Percentiles rank a stretch among this genome's conserved stretches.
Evolutionary conservation across 1,140 invertebrate species (phyloP).

Genomic region (Cheumatopsyche charites): DNA sequence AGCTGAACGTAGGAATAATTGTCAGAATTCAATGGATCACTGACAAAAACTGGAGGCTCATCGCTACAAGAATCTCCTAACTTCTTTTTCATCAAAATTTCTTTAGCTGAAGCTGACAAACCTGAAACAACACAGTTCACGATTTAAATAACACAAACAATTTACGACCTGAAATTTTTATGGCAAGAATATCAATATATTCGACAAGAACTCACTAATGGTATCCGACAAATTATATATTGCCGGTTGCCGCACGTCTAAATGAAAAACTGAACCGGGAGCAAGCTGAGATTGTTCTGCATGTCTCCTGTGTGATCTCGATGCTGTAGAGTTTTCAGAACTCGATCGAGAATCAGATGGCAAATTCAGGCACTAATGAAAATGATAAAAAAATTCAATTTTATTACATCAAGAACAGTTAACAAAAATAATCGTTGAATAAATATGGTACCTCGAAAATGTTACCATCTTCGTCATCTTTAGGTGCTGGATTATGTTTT

Average conservation of each 20-base stretch:
- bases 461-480: constrained; percentile 58
- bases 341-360: constrained; percentile 56
- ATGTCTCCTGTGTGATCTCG: constrained; percentile 49
- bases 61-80: constrained; percentile 45
- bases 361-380: constrained; percentile 53
- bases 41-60: constrained; percentile 44
- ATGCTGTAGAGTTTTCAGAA: constrained; percentile 55
- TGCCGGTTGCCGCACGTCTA: constrained; percentile 34
- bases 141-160: background rate
- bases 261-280: constrained; percentile 31
- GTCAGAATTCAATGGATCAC: constrained; percentile 60
- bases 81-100: constrained; percentile 46
- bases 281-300: constrained; percentile 32
- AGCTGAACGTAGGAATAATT: constrained; percentile 88
- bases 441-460: constrained; percentile 56
- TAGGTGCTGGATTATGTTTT: constrained; percentile 55
- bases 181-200: background rate
- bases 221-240: constrained; percentile 35
- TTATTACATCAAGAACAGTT: background rate
- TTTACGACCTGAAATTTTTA: background rate
- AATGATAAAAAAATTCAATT: no score
- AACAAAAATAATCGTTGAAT: background rate
- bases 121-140: constrained; percentile 14
- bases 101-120: constrained; percentile 40
- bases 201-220: constrained; percentile 12